Conservation (phyloP, 1,140 invertebrate genomes). For the Scaptomyza montana region DNA sequence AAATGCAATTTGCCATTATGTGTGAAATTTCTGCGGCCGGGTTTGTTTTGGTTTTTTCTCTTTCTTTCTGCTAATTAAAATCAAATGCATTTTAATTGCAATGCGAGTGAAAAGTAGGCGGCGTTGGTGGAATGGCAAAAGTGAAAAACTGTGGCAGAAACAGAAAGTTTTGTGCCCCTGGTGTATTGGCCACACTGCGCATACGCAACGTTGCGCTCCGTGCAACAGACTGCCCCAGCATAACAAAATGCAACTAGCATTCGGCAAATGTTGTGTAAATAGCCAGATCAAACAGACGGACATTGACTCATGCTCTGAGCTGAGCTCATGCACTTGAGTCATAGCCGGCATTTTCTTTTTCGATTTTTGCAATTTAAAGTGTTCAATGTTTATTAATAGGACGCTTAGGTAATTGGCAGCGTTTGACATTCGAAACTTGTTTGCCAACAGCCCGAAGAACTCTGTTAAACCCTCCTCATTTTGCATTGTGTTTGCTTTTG, state of each 20-base stretch:
- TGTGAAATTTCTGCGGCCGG: slow-evolving; percentile 43
- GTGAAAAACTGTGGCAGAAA: slow-evolving; percentile 38
- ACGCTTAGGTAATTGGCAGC: slow-evolving; percentile 55
- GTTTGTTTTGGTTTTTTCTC: not conserved
- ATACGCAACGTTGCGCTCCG: slow-evolving; percentile 40
- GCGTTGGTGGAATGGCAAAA: slow-evolving; percentile 14
- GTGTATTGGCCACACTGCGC: slow-evolving; percentile 23
- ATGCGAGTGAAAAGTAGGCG: slow-evolving; percentile 53
- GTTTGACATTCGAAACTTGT: slow-evolving; percentile 60
- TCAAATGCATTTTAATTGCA: slow-evolving; percentile 58
- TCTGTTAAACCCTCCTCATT: not conserved
- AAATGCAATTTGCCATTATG: slow-evolving; percentile 65
- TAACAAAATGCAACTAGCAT: slow-evolving; percentile 41
- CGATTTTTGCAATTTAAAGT: slow-evolving; percentile 49
- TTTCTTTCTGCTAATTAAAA: slow-evolving; percentile 54
- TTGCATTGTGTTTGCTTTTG: slow-evolving; percentile 4
- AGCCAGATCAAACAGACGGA: slow-evolving; percentile 27
- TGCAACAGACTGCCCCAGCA: slow-evolving; percentile 48
- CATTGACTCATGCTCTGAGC: slow-evolving; percentile 62
- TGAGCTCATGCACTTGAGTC: slow-evolving; percentile 63
- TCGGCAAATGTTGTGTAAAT: slow-evolving; percentile 39
- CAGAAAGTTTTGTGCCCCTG: slow-evolving; percentile 44
- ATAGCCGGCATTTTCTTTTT: slow-evolving; percentile 18
- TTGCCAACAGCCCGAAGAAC: slow-evolving; percentile 18
- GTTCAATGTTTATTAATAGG: slow-evolving; percentile 60